Conservation (phyloP, 2,888 invertebrate genomes). For the Chaitophorus viminalis region DNA sequence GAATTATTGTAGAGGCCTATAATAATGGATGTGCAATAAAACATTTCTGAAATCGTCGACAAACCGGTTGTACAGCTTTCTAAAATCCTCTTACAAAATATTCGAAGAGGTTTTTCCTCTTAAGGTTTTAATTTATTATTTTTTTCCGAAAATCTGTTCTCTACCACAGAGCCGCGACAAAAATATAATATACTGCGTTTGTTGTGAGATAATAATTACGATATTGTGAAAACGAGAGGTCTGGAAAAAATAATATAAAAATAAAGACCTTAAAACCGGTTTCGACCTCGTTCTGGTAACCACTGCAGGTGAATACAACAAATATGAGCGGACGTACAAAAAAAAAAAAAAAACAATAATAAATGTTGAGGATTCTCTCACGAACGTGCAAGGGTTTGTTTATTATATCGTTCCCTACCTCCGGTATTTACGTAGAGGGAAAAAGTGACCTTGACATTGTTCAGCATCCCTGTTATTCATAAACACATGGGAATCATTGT, state of each 20-base stretch:
- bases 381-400: conserved; percentile 56
- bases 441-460: conserved; percentile 60
- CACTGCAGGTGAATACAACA: conserved; percentile 56
- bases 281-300: conserved; percentile 14
- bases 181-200: neutral
- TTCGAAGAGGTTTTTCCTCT: neutral
- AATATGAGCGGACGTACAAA: neutral
- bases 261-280: conserved; percentile 36
- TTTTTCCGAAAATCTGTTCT: neutral
- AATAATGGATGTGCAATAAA: neutral
- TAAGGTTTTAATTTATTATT: conserved; percentile 13
- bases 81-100: conserved; percentile 6
- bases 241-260: neutral
- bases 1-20: no score
- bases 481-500: conserved; percentile 31
- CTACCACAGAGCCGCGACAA: no score
- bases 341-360: neutral
- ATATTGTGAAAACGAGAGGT: conserved; percentile 29
- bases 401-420: conserved; percentile 16
- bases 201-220: conserved; percentile 2
- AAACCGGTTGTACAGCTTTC: conserved; percentile 37
- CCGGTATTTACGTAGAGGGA: conserved; percentile 14
- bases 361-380: conserved; percentile 28
- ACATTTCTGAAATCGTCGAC: conserved; percentile 28
- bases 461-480: conserved; percentile 59